Conservation (phyloP, 92 coral and sea anemone species). For the Paramuricea clavata region DNA sequence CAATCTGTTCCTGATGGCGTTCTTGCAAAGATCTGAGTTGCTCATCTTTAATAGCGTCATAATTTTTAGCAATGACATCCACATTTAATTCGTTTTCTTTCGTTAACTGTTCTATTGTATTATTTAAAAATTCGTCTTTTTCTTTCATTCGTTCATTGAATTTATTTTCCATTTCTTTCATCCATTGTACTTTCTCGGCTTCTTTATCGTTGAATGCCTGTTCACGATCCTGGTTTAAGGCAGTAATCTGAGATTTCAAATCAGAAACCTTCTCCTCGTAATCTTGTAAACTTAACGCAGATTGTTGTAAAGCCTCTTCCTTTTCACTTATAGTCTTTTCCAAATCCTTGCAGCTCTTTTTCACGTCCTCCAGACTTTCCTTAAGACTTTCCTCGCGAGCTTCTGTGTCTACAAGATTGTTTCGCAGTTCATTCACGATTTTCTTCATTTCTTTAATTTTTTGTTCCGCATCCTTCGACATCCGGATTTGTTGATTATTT, state of each 20-base stretch:
- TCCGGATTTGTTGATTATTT: slow-evolving; percentile 57
- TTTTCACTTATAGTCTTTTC: slow-evolving; percentile 46
- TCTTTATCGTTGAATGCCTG: slow-evolving; percentile 68
- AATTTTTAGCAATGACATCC: slow-evolving; percentile 82
- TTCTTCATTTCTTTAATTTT: slow-evolving; percentile 54
- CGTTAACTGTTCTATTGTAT: slow-evolving; percentile 78
- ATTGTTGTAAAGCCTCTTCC: slow-evolving; percentile 49
- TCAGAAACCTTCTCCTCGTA: slow-evolving; percentile 15
- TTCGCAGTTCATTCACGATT: slow-evolving; percentile 49
- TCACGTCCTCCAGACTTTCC: slow-evolving; percentile 30
- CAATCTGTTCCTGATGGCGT: slow-evolving; percentile 81
- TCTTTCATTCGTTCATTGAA: slow-evolving; percentile 75
- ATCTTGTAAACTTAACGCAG: not conserved
- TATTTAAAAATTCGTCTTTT: slow-evolving; percentile 77
- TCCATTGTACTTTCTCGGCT: slow-evolving; percentile 55
- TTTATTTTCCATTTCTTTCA: slow-evolving; percentile 70
- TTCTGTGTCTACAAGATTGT: slow-evolving; percentile 70
- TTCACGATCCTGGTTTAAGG: slow-evolving; percentile 70
- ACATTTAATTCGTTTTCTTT: slow-evolving; percentile 85
- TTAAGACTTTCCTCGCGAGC: slow-evolving; percentile 60
- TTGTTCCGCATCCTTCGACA: slow-evolving; percentile 49
- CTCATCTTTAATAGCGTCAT: slow-evolving; percentile 79
- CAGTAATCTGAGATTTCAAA: slow-evolving; percentile 34
- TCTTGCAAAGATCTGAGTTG: slow-evolving; percentile 85
- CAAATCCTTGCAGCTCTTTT: slow-evolving; percentile 53